Conservation (phyloP, 2,888 invertebrate genomes). For the Chaitophorus viminalis region DNA sequence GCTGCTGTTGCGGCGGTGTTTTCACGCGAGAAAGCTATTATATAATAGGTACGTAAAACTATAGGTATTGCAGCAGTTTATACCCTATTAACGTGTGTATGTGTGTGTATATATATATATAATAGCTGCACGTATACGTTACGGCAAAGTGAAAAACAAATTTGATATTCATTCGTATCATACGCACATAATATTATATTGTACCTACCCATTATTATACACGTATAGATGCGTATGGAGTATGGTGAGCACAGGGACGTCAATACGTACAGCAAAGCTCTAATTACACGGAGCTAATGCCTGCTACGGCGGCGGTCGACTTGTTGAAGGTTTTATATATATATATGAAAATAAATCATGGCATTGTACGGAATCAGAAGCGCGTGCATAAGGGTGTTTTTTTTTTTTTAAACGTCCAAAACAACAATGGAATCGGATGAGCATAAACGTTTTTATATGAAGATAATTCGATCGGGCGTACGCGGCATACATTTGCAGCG, state of each 20-base stretch:
- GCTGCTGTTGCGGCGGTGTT: neutral
- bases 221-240: neutral
- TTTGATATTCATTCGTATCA: conserved; percentile 37
- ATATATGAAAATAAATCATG: conserved; percentile 11
- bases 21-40: conserved; percentile 20
- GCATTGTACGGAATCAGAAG: conserved; percentile 15
- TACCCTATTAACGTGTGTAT: no score
- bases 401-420: conserved; percentile 46
- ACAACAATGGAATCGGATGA: conserved; percentile 61
- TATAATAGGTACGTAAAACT: no score
- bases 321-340: conserved; percentile 48
- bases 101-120: no score
- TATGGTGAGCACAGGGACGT: conserved; percentile 35
- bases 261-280: conserved; percentile 42
- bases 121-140: no score
- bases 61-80: no score
- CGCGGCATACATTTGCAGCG: conserved; percentile 53
- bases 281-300: conserved; percentile 53
- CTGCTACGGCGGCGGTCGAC: conserved; percentile 33
- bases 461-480: conserved; percentile 57
- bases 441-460: conserved; percentile 60
- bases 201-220: neutral
- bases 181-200: no score
- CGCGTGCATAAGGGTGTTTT: conserved; percentile 43
- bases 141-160: conserved; percentile 4